Evolutionary conservation across 2,113 vertebrate genomes (phyloP).

Genomic region (Gopherus flavomarginatus): DNA sequence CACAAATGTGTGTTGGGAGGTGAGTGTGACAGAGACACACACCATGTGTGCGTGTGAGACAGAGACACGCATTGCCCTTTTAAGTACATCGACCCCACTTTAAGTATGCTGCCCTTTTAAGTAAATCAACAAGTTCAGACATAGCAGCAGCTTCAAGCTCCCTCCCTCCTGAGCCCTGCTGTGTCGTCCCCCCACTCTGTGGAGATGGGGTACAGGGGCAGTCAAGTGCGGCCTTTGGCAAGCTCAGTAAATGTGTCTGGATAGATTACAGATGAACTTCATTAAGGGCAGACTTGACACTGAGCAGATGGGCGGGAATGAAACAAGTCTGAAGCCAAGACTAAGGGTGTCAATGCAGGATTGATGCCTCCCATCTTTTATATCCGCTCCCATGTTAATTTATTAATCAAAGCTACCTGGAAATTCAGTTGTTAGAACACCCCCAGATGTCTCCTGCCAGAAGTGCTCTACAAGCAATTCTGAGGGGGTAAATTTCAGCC

Average conservation of each 20-base stretch:
- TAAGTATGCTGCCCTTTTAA: too few relatives aligned
- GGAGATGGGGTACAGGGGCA: not conserved
- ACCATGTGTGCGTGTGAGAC: too few relatives aligned
- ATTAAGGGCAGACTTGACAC: not conserved
- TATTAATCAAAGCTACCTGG: not conserved
- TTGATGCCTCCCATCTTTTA: not conserved
- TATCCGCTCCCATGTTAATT: not conserved
- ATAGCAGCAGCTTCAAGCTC: too few relatives aligned
- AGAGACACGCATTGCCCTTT: too few relatives aligned
- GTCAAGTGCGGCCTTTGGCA: not conserved
- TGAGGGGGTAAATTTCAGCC: rapidly evolving
- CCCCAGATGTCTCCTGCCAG: not conserved
- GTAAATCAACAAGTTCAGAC: too few relatives aligned
- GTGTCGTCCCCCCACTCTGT: too few relatives aligned
- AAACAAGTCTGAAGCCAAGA: not conserved
- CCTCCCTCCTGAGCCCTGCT: too few relatives aligned
- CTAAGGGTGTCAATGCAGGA: not conserved
- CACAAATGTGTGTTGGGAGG: too few relatives aligned
- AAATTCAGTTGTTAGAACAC: not conserved
- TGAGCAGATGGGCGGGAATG: rapidly evolving
- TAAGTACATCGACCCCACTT: too few relatives aligned
- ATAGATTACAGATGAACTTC: not conserved
- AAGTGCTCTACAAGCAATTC: not conserved
- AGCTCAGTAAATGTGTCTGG: not conserved
- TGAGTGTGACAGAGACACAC: too few relatives aligned